Evolutionary conservation across 2,888 invertebrate species (phyloP).

Genomic region (Xestoiulus laeticollis): DNA sequence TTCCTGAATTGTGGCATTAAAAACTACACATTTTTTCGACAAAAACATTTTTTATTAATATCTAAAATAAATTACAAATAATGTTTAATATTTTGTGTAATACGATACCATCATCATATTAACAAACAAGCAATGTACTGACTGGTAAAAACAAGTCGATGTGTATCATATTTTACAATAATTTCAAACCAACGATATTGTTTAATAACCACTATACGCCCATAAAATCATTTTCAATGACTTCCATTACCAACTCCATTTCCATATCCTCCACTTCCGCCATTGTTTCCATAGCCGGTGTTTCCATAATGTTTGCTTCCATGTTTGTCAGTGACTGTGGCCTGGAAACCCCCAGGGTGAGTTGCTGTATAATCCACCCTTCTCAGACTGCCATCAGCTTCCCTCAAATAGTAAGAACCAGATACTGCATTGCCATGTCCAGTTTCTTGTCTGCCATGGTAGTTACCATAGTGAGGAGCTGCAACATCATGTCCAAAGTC

Average conservation of each 20-base stretch:
- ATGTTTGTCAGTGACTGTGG: conserved; percentile 52
- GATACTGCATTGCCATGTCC: conserved; percentile 48
- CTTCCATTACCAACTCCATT: not conserved
- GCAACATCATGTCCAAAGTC: conserved; percentile 53
- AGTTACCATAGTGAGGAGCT: conserved; percentile 53
- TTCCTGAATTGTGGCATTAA: too few species aligned
- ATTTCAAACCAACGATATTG: too few species aligned
- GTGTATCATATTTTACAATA: too few species aligned
- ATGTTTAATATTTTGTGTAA: too few species aligned
- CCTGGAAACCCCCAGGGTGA: conserved; percentile 53
- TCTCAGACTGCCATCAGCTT: conserved; percentile 53
- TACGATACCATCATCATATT: too few species aligned
- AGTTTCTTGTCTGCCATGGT: conserved; percentile 50
- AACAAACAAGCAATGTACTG: too few species aligned
- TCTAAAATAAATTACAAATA: too few species aligned
- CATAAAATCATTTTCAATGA: not conserved
- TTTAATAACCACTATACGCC: too few species aligned
- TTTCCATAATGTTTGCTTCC: conserved; percentile 42
- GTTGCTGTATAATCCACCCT: conserved; percentile 53
- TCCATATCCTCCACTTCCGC: conserved; percentile 5
- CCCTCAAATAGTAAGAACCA: conserved; percentile 51
- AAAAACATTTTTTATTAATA: too few species aligned
- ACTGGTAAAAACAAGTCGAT: too few species aligned
- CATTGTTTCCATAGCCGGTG: conserved; percentile 46
- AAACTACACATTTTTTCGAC: too few species aligned